Evolutionary conservation across 2,888 invertebrate species (phyloP), one percentile per base, ranked within the genome.

Genomic region (Carpatolechia fugitivella): DNA sequence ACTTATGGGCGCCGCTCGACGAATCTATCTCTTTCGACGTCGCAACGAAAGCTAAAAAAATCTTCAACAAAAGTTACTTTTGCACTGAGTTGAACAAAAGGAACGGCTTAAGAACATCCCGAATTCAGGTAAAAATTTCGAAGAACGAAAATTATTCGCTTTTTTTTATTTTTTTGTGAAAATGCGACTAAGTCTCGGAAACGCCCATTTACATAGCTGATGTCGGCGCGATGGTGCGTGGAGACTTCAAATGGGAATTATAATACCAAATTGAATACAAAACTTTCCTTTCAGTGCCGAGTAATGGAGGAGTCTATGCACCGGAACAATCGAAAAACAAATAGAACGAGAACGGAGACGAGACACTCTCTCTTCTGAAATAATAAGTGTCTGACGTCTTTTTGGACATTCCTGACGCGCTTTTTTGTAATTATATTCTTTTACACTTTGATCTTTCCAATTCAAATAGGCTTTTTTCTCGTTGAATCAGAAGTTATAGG

Each of bases 261-360:
- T 89, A 91, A 90, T 91, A 91, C 91, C 91, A 90, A 90, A 91
- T 90, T 91, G 90, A 90, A 89, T 90, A 91, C 90, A 90, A 91
- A 91, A 91, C 90, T 91, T 91, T 90, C 89, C 91, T 91, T 90
- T 91, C 91, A 91, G 85, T 86, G 84, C 85, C 80, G 44, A 87
- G 88, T 90, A 89, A 90, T 90, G 90, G 90, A 87, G 88, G 85
- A 89, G 82, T 85, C 87, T 85, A 89, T 90, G 88, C 90, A 88
- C 86, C 87, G 87, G 89, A 88, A 89, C 89, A 88, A 86, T 88
- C 86, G 86, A 84, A 88, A 89, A 89, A 89, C 90, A 90, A 90
- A 90, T 85, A 90, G 83, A 89, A 85, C 72, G 80, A 82, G 80
- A 76, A 78, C 78, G 69, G 72, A 82, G 84, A 83, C 78, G 84